Conservation (phyloP, 2,113 vertebrate species). For the Psammodynastes pulverulentus region DNA sequence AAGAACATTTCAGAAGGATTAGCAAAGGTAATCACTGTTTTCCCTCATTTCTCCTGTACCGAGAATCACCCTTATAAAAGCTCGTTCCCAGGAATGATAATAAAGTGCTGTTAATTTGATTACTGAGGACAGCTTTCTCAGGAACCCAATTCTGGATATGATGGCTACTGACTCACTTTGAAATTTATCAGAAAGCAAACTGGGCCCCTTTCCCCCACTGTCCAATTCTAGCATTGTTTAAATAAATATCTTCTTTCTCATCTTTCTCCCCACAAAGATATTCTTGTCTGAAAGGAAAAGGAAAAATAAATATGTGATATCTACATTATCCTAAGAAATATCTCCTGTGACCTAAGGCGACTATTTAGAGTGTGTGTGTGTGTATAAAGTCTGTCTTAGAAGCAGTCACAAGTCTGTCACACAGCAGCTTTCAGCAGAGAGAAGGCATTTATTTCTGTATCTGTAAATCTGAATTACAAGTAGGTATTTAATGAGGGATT, state of each 20-base stretch:
- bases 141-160: neutral
- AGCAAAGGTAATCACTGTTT: conserved; percentile 77
- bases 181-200: neutral
- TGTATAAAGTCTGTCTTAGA: neutral
- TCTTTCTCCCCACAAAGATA: neutral
- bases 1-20: conserved; percentile 84
- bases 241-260: neutral
- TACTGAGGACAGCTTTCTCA: neutral
- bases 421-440: neutral
- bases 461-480: neutral
- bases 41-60: neutral
- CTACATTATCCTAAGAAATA: neutral
- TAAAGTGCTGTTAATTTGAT: neutral
- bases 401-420: neutral
- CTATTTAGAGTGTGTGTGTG: no score
- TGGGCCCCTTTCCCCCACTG: neutral
- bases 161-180: neutral
- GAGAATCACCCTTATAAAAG: neutral
- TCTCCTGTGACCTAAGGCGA: neutral
- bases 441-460: neutral
- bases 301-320: neutral
- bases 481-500: neutral
- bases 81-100: neutral
- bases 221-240: neutral
- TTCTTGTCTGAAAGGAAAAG: neutral